Evolutionary conservation across 2,113 vertebrate genomes (phyloP).

Genomic region (Crypturellus undulatus): DNA sequence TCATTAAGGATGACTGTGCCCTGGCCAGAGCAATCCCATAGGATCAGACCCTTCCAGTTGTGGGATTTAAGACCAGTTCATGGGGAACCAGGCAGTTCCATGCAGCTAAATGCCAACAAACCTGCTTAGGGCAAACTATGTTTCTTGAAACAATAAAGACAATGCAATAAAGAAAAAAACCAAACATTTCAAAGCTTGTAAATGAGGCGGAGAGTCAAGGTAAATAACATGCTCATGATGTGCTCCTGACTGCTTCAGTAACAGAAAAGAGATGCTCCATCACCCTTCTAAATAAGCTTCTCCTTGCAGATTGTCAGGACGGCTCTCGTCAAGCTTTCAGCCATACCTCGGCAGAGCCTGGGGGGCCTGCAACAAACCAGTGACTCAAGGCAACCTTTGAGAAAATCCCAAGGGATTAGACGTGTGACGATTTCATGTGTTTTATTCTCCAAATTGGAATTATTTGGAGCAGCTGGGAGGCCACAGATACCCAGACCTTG

Average conservation of each 20-base stretch:
- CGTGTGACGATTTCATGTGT: background rate
- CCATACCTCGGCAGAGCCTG: rapidly evolving
- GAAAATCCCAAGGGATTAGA: background rate
- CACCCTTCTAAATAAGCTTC: background rate
- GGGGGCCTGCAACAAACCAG: background rate
- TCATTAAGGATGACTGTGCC: background rate
- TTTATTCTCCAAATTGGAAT: background rate
- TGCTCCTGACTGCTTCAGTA: background rate
- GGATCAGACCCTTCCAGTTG: background rate
- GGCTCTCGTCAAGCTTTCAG: background rate
- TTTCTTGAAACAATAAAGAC: background rate
- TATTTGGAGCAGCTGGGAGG: background rate
- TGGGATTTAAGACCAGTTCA: background rate
- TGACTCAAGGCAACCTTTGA: background rate
- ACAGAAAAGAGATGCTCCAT: background rate
- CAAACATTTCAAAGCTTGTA: background rate
- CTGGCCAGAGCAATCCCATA: background rate
- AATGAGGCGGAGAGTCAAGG: background rate
- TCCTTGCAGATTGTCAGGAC: background rate
- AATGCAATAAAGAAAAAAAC: background rate
- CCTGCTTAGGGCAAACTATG: rapidly evolving
- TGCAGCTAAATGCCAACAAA: background rate
- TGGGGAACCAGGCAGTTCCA: background rate
- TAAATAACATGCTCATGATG: rapidly evolving
- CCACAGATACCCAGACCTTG: background rate